These are phyloP conservation scores for Agonum fuliginosum DNA, from an alignment of 2,888 invertebrate species.

Conservation along the genomic window DNA sequence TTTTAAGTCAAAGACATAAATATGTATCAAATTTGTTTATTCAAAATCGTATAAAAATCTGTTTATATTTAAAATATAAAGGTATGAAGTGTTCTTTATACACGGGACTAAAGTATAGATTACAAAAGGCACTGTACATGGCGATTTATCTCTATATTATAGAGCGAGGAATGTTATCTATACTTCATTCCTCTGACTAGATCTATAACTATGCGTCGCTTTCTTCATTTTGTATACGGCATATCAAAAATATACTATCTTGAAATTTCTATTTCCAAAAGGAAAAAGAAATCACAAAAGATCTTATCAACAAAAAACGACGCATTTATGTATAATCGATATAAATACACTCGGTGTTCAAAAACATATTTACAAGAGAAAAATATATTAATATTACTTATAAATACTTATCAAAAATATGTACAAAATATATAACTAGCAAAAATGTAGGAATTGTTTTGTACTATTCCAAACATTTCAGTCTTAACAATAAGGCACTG, in stretches of 20 bases:
- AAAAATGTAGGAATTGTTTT: constrained; percentile 58
- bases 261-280: constrained; percentile 24
- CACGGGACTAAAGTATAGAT: constrained; percentile 65
- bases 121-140: constrained; percentile 73
- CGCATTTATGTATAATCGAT: constrained; percentile 39
- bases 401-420: constrained; percentile 45
- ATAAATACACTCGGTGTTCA: constrained; percentile 56
- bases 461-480: constrained; percentile 60
- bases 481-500: constrained; percentile 60
- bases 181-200: constrained; percentile 69
- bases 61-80: constrained; percentile 67
- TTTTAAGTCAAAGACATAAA: constrained; percentile 33
- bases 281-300: constrained; percentile 30
- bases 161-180: constrained; percentile 67
- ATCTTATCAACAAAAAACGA: constrained; percentile 23
- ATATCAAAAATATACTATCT: constrained; percentile 47
- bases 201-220: constrained; percentile 64
- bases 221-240: constrained; percentile 19
- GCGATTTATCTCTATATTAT: constrained; percentile 68
- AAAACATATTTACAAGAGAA: constrained; percentile 51
- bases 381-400: constrained; percentile 58
- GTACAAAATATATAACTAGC: constrained; percentile 51
- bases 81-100: constrained; percentile 54
- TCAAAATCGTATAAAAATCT: constrained; percentile 71
- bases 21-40: constrained; percentile 66